phyloP scores from a whole-genome alignment of 2,888 invertebrate species.

The Heteromyza rotundicornis region DNA sequence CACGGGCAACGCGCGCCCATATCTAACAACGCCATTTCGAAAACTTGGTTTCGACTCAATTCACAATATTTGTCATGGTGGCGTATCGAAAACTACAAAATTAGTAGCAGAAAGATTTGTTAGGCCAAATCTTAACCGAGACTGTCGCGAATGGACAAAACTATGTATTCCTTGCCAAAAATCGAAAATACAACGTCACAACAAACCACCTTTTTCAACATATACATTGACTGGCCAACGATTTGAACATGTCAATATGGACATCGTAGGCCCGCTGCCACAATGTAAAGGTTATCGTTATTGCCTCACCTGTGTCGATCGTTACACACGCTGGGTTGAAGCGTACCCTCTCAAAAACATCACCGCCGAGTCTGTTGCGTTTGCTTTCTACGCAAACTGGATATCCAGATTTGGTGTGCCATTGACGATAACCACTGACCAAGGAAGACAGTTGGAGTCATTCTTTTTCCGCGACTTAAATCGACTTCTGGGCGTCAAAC shows the following conservation, averaged over 20 bases:
- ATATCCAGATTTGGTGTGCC: conserved; percentile 60
- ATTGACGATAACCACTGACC: conserved; percentile 52
- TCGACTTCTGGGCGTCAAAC: conserved; percentile 27
- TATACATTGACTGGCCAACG: too few relatives aligned
- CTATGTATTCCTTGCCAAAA: conserved; percentile 19
- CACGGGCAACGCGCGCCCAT: conserved; percentile 11
- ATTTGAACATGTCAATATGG: conserved; percentile 36
- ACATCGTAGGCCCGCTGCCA: conserved; percentile 60
- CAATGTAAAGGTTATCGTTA: conserved; percentile 42
- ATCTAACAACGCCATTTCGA: conserved; percentile 17
- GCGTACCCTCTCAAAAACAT: conserved; percentile 37
- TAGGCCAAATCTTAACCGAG: conserved; percentile 9
- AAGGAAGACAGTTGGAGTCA: conserved; percentile 56
- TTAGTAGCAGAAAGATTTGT: conserved; percentile 1
- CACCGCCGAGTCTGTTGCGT: conserved; percentile 35
- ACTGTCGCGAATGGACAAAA: conserved; percentile 10
- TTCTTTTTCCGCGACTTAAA: conserved; percentile 42
- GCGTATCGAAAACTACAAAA: background rate
- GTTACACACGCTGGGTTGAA: conserved; percentile 39
- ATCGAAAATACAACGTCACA: conserved; percentile 14
- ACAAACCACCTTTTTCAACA: too few relatives aligned
- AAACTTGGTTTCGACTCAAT: conserved; percentile 12
- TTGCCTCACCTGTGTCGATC: conserved; percentile 44
- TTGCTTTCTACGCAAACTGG: conserved; percentile 54
- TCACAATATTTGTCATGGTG: conserved; percentile 14